A percentile compares a stretch with the other conserved stretches of the same genome.
These are phyloP conservation scores for Mycetomoellerius zeteki DNA, from an alignment of 1,140 invertebrate species.

Conservation along the genomic window DNA sequence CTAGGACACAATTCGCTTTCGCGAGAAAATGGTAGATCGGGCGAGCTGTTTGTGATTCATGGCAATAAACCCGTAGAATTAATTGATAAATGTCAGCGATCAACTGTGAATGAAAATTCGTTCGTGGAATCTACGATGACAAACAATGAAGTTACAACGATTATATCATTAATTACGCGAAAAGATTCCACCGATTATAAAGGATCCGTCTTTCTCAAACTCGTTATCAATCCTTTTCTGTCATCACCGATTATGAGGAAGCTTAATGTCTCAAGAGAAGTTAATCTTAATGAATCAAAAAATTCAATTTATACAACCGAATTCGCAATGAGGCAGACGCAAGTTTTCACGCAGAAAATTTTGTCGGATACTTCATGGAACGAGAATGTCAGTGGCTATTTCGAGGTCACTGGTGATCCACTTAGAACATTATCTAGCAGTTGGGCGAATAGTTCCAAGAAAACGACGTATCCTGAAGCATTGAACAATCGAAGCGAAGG, in stretches of 20 bases:
- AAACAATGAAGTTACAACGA: not conserved
- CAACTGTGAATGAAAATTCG: not conserved
- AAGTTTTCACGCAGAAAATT: not conserved
- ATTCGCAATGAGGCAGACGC: not conserved
- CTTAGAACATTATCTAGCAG: not conserved
- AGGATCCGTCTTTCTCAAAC: not conserved
- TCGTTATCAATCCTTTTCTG: not conserved
- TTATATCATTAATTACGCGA: not conserved
- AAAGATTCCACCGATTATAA: not conserved
- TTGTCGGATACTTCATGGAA: not conserved
- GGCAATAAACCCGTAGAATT: not conserved
- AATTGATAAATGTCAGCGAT: not conserved
- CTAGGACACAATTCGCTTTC: slow-evolving; percentile 4
- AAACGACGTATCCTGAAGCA: not conserved
- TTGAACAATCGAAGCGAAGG: not conserved
- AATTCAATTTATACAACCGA: not conserved
- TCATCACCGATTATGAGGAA: not conserved
- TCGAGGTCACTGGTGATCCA: slow-evolving; percentile 2
- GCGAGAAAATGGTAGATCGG: not conserved
- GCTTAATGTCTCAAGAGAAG: not conserved
- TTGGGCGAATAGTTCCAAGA: slow-evolving; percentile 2
- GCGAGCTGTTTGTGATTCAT: not conserved
- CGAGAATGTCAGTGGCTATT: slow-evolving; percentile 32
- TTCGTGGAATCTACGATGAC: not conserved
- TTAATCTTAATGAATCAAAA: not conserved